Base-by-base conservation (phyloP, 2,113 vertebrate species). In the Melospiza melodia region DNA sequence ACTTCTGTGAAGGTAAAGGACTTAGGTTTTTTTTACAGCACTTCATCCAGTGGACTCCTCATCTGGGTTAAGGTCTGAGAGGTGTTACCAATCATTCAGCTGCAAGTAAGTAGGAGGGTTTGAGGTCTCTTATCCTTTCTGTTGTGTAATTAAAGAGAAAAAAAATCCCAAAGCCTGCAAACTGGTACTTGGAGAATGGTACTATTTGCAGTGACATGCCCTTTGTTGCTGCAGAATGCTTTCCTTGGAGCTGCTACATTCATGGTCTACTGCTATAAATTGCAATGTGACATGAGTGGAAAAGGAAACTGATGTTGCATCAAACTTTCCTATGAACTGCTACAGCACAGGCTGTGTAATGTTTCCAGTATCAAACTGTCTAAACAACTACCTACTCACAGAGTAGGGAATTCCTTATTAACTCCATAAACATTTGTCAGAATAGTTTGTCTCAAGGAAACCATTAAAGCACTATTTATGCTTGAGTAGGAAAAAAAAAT, bases 381-480 rank as follows among this genome's bases (percentile, higher is more conserved):
- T 93, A 95, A 94, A 91, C 79, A 92, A 81, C 52, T 57, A 71
- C 68, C 69, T 78, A 52, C 79, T 95, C 72, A 27, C 1, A 5
- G 43, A 55, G 48, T 2, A 2, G 51, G 69, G 72, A 75, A 75
- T 84, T 90, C 71, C 82, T 91, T 81, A 75, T 65, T 68, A 86
- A 67, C 57, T 72, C 49, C 17, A 18, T 83, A 96, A 94, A 96
- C 76, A 79, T 94, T 95, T 87, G 48, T 86, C 65, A 57, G 44
- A 84, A 49, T 16, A 72, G 88, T 94, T 96, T 95, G 57, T 86
- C 75, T 80, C 31, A 87, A 81, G 83, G 73, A 88, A 88, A 91
- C 84, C 57, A 73, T 76, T 90, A 30, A 91, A 84, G 46, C 11
- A 44, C 15, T 76, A 54, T 69, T 94, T 95, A 43, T 76, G 58